These are phyloP conservation scores for Cryptoblepharus egeriae DNA, from an alignment of 2,797 vertebrate species.

Conservation along the genomic window DNA sequence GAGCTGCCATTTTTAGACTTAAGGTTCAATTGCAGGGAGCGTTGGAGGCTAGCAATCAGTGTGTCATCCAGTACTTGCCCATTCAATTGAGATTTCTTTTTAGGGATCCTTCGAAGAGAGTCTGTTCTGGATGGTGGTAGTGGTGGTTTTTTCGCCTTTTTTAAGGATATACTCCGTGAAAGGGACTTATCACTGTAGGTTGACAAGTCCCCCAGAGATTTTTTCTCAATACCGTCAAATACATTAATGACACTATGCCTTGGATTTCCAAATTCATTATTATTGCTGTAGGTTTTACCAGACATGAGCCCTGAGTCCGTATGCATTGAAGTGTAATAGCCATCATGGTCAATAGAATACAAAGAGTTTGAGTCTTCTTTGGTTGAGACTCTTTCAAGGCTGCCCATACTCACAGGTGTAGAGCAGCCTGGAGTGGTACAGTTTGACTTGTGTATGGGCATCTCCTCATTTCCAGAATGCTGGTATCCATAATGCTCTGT, in stretches of 20 bases:
- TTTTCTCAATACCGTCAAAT: constrained; percentile 84
- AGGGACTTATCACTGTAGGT: constrained; percentile 85
- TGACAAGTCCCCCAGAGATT: constrained; percentile 75
- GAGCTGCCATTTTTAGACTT: constrained; percentile 83
- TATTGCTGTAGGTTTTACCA: constrained; percentile 72
- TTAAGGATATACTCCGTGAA: constrained; percentile 91
- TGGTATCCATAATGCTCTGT: constrained; percentile 85
- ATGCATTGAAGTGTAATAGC: constrained; percentile 85
- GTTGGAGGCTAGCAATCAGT: constrained; percentile 92
- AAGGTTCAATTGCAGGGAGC: constrained; percentile 90
- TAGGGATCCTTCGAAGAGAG: constrained; percentile 88
- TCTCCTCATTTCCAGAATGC: constrained; percentile 77
- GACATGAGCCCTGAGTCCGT: constrained; percentile 82
- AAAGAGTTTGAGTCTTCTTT: constrained; percentile 87
- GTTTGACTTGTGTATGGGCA: constrained; percentile 72
- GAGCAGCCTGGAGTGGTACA: constrained; percentile 83
- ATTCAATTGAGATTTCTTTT: constrained; percentile 79
- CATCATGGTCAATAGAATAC: constrained; percentile 89
- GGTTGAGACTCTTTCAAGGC: constrained; percentile 82
- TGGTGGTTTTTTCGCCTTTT: constrained; percentile 93
- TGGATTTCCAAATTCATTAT: constrained; percentile 79
- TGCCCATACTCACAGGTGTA: constrained; percentile 86
- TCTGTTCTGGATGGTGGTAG: constrained; percentile 93
- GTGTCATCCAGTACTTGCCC: constrained; percentile 87
- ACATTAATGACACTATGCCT: constrained; percentile 85